phyloP scores from a whole-genome alignment of 2,113 vertebrate genomes.

The Bubo bubo region DNA sequence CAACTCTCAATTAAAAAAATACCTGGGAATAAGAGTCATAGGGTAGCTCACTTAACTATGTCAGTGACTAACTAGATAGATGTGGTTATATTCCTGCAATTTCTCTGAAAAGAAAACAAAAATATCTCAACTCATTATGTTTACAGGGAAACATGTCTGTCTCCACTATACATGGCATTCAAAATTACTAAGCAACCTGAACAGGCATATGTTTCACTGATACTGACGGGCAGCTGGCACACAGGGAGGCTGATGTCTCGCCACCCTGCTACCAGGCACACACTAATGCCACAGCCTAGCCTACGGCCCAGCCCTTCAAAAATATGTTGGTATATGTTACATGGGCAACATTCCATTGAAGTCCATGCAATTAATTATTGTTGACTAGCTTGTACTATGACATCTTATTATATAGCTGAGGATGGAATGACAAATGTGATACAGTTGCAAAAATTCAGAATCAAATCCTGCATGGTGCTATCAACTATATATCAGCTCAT shows the following conservation, averaged over 20 bases:
- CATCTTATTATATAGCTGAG: not conserved
- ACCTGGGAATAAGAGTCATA: not conserved
- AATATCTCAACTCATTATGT: not conserved
- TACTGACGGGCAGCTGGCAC: not conserved
- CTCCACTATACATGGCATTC: not conserved
- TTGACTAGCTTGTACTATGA: not conserved
- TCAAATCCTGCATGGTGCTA: not conserved
- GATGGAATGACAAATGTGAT: not conserved
- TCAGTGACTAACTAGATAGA: not conserved
- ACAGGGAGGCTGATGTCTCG: fast-evolving
- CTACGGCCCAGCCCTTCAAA: not conserved
- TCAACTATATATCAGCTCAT: not conserved
- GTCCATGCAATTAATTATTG: not conserved
- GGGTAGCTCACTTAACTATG: not conserved
- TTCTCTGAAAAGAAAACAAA: not conserved
- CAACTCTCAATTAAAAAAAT: not conserved
- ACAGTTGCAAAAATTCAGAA: not conserved
- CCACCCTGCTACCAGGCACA: not conserved
- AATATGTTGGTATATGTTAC: not conserved
- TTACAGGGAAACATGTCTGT: not conserved
- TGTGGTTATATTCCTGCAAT: not conserved
- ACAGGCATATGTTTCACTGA: fast-evolving
- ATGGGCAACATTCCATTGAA: not conserved
- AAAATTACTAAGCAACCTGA: not conserved
- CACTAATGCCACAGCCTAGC: not conserved